phyloP scores from a whole-genome alignment of 2,797 vertebrate species.

The Geotrypetes seraphini region DNA sequence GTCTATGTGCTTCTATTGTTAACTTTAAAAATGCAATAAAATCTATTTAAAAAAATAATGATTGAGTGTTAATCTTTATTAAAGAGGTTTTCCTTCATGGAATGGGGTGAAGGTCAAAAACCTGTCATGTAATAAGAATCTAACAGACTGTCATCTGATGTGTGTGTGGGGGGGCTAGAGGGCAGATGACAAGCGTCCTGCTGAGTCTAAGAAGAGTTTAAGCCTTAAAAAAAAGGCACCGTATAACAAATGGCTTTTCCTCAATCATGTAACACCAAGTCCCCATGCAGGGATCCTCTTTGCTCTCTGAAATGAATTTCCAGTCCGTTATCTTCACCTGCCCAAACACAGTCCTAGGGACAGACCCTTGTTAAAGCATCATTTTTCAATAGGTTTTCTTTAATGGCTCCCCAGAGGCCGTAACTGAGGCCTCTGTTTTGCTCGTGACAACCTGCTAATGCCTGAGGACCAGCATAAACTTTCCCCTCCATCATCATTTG shows the following conservation, averaged over 20 bases:
- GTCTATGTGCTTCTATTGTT: no score
- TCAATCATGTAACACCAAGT: conserved; percentile 57
- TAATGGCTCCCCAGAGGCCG: conserved; percentile 43
- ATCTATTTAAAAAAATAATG: no score
- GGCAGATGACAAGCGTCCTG: not conserved
- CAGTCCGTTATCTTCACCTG: conserved; percentile 48
- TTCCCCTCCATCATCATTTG: conserved; percentile 49
- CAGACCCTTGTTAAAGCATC: conserved; percentile 44
- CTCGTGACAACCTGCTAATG: conserved; percentile 68
- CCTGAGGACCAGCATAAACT: conserved; percentile 47
- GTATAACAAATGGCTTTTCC: conserved; percentile 63
- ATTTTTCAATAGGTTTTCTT: conserved; percentile 35
- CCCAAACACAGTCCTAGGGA: conserved; percentile 21
- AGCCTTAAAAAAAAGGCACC: conserved; percentile 36
- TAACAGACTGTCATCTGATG: not conserved
- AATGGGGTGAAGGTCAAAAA: no score
- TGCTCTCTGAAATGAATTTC: conserved; percentile 44
- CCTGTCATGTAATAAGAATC: no score
- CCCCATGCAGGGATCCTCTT: conserved; percentile 42
- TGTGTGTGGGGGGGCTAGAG: not conserved
- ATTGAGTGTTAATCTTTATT: no score
- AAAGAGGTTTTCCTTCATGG: no score
- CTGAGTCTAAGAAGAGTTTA: not conserved
- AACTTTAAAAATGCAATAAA: no score
- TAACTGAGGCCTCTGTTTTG: conserved; percentile 40